Base-by-base conservation (phyloP, 1,140 invertebrate genomes). In the Leguminivora glycinivorella region DNA sequence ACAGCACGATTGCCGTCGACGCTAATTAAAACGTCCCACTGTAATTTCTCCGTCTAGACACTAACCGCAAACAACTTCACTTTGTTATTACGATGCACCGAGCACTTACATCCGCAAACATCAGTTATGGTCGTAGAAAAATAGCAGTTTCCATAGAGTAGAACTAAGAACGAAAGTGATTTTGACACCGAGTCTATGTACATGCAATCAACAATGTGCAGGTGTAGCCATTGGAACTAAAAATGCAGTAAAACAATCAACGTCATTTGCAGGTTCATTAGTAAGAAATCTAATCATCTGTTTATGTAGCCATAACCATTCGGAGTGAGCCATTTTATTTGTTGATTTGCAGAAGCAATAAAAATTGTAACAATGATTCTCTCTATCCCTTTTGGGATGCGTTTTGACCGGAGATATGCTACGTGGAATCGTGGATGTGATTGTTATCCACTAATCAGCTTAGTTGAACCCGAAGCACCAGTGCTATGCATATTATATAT, bases 151-250 rank as follows among this genome's bases (percentile, higher is more conserved):
- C 78, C 76, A 74, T 79, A 72, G 38, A 68, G 70, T 68, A 80
- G 76, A 43, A 68, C 56, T 74, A 81, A 84, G 70, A 89, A 75
- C 52, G 82, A 87, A 82, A 88, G 85, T 88, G 83, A 85, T 83
- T 79, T 77, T 81, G 80, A 83, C 75, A 78, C 63, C 70, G 80
- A 83, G 78, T 82, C 75, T 72, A 77, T 56, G 47, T 52, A 10
- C 19, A 52, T 52, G 47, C 47, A 52, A 52, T 52, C n/a, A 22
- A 43, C n/a, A 43, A 22, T 22, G 47, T 22, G 47, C n/a, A 22
- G 19, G 7, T 52, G 47, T 3, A 52, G 47, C 22, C 47, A 52
- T 52, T 52, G n/a, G 17, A 52, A 22, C 47, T 17, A 17, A 22
- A 52, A 19, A 19, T 52, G 47, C 17, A 19, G 17, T 17, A 22